Evolutionary conservation across 2,888 invertebrate species (phyloP).

Genomic region (Zygogramma bicolorata): DNA sequence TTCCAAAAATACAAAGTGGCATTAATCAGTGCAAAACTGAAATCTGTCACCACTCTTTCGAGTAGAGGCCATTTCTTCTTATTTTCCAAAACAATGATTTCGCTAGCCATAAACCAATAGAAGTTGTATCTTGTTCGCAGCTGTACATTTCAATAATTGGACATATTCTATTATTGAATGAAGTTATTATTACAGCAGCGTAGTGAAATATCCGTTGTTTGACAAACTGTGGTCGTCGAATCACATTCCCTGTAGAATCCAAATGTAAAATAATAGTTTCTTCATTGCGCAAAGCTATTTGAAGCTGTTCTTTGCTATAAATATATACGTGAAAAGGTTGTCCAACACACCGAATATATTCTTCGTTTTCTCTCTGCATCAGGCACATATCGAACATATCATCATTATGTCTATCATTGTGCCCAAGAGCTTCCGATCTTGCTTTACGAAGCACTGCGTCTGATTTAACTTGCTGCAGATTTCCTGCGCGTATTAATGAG

Average conservation of each 20-base stretch:
- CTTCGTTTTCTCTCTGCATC: constrained; percentile 19
- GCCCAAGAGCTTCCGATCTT: constrained; percentile 21
- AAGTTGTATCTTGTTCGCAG: constrained; percentile 16
- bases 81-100: background rate
- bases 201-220: constrained; percentile 25
- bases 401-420: constrained; percentile 25
- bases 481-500: no score
- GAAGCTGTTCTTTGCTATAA: constrained; percentile 15
- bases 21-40: constrained; percentile 23
- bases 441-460: constrained; percentile 19
- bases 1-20: constrained; percentile 14
- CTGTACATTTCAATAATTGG: constrained; percentile 19
- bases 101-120: constrained; percentile 17
- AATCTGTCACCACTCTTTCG: constrained; percentile 13
- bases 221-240: background rate
- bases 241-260: constrained; percentile 21
- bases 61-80: constrained; percentile 24
- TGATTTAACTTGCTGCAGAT: no score
- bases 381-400: constrained; percentile 17
- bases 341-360: constrained; percentile 20
- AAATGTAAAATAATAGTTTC: constrained; percentile 7
- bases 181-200: constrained; percentile 14
- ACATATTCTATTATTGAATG: constrained; percentile 13
- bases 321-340: constrained; percentile 20
- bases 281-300: background rate